Conservation (phyloP, 2,888 invertebrate species). For the Glaucopsyche alexis region DNA sequence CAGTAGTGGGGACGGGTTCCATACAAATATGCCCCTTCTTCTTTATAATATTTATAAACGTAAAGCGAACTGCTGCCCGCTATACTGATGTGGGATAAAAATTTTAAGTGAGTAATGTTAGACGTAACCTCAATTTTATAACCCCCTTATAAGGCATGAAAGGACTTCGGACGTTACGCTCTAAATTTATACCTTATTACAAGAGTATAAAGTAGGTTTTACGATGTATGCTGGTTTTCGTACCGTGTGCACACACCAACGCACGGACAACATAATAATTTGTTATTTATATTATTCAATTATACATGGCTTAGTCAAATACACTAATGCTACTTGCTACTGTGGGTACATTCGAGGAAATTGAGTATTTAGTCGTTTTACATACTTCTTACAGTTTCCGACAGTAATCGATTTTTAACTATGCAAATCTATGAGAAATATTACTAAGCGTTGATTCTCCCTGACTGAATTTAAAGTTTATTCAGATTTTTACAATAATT, state of each 20-base stretch:
- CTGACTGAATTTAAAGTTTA: too few species aligned
- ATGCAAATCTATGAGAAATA: too few species aligned
- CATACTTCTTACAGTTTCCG: not conserved
- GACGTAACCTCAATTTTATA: slow-evolving; percentile 65
- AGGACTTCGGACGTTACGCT: not conserved
- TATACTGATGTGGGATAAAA: not conserved
- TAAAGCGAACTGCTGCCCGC: too few species aligned
- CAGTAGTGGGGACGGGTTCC: too few species aligned
- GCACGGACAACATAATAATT: slow-evolving; percentile 4
- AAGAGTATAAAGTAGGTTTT: not conserved
- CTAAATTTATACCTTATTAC: not conserved
- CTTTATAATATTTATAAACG: too few species aligned
- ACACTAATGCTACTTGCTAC: not conserved
- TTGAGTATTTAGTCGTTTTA: not conserved
- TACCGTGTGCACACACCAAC: slow-evolving; percentile 19
- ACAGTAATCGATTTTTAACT: too few species aligned
- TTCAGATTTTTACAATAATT: too few species aligned
- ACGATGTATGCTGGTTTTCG: not conserved
- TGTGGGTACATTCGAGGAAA: not conserved
- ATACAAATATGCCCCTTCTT: too few species aligned
- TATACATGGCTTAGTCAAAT: not conserved
- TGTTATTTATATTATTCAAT: slow-evolving; percentile 3
- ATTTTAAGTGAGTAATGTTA: slow-evolving; percentile 32
- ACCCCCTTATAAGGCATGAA: slow-evolving; percentile 54
- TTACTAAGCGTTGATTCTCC: too few species aligned